Base-by-base conservation (phyloP, 1,140 invertebrate genomes). In the Orius insidiosus region DNA sequence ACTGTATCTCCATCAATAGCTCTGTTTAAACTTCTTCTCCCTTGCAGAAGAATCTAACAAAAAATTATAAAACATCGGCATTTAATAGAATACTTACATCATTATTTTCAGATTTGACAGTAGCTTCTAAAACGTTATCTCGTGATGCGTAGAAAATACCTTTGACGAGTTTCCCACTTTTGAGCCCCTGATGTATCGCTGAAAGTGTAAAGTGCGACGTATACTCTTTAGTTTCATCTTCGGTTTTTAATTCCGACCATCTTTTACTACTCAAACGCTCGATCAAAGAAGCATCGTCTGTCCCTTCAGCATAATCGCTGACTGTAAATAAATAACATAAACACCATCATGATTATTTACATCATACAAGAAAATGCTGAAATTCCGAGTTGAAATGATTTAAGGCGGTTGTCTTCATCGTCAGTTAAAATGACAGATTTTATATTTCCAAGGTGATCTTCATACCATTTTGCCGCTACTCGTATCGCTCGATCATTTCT, bases 1-100 rank as follows among this genome's bases (percentile, higher is more conserved):
- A 99, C 93, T 47, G 80, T 68, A 63, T 99, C 96, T 18, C 89
- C 92, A 64, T 98, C 85, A 3, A 98, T 79, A n/a, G 90, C 87
- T 46, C 96, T 70, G 64, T 99, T 99, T 18, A 96, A 69, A 49
- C 84, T 76, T 46, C 73, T 69, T 46, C 80, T 68, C 6, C 93
- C 93, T 78, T 94, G 89, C 31, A 97, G 67, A 10, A 96, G 67
- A 46, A 96, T 75, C 83, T 90, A 52, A 31, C n/a, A 63, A 53
- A 54, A 42, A 24, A 14, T 13, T 11, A 18, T 39, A 41, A 41
- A 14, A 16, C 5, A 13, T 14, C 4, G 5, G 10, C 35, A 15
- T 3, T 15, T 37, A n/a, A n/a, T n/a, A n/a, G n/a, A n/a, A n/a
- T n/a, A n/a, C n/a, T 24, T 24, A 24, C 41, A 30, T 43, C 41